phyloP scores from a whole-genome alignment of 2,888 invertebrate genomes.

The Mayetiola destructor region DNA sequence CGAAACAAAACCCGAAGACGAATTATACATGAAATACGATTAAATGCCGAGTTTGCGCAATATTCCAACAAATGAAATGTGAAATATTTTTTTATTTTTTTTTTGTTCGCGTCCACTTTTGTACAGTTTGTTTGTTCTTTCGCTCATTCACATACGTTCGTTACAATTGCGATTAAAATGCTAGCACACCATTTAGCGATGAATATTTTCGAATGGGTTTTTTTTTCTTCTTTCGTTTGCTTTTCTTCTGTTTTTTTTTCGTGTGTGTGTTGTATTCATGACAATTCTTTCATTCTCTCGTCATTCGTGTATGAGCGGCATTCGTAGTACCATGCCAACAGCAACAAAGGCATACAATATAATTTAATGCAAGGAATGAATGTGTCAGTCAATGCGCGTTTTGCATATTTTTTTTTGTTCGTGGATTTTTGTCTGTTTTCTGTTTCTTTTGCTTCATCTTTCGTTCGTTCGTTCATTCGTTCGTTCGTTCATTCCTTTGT shows the following conservation, averaged over 20 bases:
- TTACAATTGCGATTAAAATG: no score
- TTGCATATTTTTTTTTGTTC: slow-evolving; percentile 1
- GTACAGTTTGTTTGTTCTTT: no score
- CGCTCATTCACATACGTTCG: no score
- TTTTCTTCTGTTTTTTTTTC: neutral
- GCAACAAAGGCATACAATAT: neutral
- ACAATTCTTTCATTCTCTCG: neutral
- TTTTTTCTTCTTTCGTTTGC: neutral
- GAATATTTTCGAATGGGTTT: no score
- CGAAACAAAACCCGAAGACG: neutral
- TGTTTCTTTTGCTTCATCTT: no score
- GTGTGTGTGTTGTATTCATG: neutral
- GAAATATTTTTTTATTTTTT: slow-evolving; percentile 2
- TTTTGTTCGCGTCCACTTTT: no score
- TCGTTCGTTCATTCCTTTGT: no score
- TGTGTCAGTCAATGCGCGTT: slow-evolving; percentile 10
- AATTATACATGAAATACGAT: neutral
- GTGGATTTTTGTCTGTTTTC: no score
- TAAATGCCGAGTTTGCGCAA: slow-evolving; percentile 12
- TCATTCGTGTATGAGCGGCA: neutral
- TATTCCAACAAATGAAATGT: slow-evolving; percentile 6
- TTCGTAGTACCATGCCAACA: neutral
- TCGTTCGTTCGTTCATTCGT: no score
- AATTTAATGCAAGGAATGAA: no score
- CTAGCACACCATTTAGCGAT: no score